Conservation (phyloP, 2,888 invertebrate genomes). For the Tetranychus truncatus region DNA sequence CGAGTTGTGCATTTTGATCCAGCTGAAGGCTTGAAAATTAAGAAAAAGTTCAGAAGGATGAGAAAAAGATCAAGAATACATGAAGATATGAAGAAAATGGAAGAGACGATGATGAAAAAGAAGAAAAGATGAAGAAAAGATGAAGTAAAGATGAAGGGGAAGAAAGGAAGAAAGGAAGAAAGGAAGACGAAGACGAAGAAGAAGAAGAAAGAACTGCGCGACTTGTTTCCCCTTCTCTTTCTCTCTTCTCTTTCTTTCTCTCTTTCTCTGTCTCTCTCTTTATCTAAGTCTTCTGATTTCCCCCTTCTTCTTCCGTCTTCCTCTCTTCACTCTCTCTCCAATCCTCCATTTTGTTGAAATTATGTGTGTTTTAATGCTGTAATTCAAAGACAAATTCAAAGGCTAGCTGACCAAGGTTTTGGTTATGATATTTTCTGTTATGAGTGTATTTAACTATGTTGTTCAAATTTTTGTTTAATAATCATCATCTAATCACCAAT, state of each 20-base stretch:
- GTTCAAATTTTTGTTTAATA: too few relatives aligned
- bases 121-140: neutral
- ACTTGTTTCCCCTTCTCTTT: neutral
- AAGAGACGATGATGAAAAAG: neutral
- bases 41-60: neutral
- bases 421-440: neutral
- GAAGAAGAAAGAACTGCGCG: neutral
- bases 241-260: neutral
- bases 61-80: neutral
- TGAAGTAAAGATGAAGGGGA: neutral
- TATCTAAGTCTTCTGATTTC: conserved; percentile 19
- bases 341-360: neutral
- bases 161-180: neutral
- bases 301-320: conserved; percentile 24
- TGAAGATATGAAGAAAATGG: neutral
- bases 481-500: too few relatives aligned
- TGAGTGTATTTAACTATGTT: neutral
- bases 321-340: conserved; percentile 16
- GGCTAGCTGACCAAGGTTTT: neutral
- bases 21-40: neutral
- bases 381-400: neutral
- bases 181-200: neutral
- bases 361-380: neutral
- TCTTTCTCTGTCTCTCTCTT: neutral
- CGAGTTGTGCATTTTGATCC: neutral